Evolutionary conservation across 2,113 vertebrate species (phyloP).

Genomic region (Glaucomys volans): DNA sequence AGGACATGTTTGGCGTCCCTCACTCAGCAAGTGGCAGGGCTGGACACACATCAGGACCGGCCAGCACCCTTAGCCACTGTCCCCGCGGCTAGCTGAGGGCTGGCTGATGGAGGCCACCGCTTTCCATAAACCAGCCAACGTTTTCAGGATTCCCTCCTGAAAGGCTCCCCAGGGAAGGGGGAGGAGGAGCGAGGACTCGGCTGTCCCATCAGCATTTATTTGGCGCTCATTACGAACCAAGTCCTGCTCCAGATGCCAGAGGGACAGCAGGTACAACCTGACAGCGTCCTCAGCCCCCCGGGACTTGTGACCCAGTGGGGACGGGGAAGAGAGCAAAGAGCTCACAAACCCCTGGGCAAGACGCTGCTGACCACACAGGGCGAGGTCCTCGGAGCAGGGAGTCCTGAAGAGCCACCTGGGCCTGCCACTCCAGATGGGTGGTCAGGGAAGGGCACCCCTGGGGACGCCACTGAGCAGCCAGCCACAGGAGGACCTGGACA

Average conservation of each 20-base stretch:
- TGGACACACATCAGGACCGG: background rate
- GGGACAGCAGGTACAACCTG: background rate
- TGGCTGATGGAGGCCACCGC: background rate
- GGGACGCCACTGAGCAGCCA: background rate
- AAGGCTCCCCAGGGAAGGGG: background rate
- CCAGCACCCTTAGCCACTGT: accelerated
- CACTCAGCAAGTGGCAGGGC: background rate
- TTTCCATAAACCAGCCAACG: accelerated
- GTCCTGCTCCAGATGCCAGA: background rate
- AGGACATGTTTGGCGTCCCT: background rate
- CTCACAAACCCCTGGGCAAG: no score
- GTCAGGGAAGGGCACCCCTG: no score
- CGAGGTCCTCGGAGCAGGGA: background rate
- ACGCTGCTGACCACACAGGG: no score
- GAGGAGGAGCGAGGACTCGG: background rate
- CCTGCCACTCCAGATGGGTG: no score
- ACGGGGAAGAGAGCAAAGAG: background rate
- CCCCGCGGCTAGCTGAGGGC: background rate
- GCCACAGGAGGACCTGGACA: background rate
- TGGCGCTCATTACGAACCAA: background rate
- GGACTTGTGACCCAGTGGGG: no score
- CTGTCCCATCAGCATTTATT: background rate
- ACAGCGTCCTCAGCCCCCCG: background rate
- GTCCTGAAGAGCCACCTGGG: background rate
- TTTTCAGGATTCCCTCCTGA: background rate